These are phyloP conservation scores for Spinus olivaceus DNA, from an alignment of 2,797 vertebrate genomes.

Conservation along the genomic window DNA sequence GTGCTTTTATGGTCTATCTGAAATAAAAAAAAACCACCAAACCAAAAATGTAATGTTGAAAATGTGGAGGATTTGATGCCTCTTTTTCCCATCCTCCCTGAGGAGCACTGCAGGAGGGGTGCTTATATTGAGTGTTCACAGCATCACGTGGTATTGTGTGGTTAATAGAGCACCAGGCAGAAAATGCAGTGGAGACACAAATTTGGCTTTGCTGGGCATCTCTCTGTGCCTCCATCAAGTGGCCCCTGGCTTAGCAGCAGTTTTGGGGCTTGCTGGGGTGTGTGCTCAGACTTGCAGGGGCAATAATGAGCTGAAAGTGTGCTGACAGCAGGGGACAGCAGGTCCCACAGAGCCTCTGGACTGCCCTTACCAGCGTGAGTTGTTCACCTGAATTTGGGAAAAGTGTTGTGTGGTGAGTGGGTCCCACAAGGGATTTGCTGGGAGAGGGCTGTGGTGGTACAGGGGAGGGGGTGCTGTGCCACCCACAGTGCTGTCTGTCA, in stretches of 20 bases:
- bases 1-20: neutral
- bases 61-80: neutral
- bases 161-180: neutral
- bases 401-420: neutral
- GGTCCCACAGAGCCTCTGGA: neutral
- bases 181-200: neutral
- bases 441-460: neutral
- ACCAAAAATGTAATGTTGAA: rapidly evolving
- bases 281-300: neutral
- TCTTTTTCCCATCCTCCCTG: neutral
- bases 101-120: rapidly evolving
- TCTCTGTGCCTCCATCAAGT: neutral
- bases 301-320: neutral
- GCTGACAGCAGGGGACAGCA: neutral
- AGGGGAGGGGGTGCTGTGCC: neutral
- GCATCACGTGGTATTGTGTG: rapidly evolving
- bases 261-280: neutral
- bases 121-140: neutral
- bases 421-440: neutral
- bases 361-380: neutral
- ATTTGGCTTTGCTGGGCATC: neutral
- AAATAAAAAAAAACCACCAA: neutral
- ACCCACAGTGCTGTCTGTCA: neutral
- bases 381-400: rapidly evolving
- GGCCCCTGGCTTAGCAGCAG: neutral